Evolutionary conservation across 2,888 invertebrate genomes (phyloP).

Genomic region (Nemotelus nigrinus): DNA sequence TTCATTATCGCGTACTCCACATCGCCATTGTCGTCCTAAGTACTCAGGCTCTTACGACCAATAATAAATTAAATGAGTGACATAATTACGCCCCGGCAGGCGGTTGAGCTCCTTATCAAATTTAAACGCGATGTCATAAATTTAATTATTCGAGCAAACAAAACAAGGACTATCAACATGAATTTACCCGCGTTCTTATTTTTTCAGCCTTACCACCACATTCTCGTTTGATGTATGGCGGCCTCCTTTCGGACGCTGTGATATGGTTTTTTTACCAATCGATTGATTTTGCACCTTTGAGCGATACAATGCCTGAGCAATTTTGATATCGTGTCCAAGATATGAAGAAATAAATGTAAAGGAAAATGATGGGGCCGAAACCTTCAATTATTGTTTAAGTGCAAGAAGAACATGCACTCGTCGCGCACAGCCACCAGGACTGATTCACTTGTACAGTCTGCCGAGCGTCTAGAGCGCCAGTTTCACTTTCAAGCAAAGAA

Average conservation of each 20-base stretch:
- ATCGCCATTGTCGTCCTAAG: background rate
- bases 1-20: conserved; percentile 13
- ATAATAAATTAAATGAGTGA: conserved; percentile 42
- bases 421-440: background rate
- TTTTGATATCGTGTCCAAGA: background rate
- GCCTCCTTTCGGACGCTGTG: background rate
- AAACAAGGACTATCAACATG: conserved; percentile 12
- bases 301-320: background rate
- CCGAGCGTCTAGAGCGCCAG: background rate
- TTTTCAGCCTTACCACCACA: background rate
- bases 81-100: conserved; percentile 38
- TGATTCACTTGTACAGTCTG: background rate
- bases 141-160: conserved; percentile 41
- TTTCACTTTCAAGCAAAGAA: background rate
- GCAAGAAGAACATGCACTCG: conserved; percentile 5
- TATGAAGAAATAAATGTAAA: conserved; percentile 7
- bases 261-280: background rate
- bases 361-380: background rate
- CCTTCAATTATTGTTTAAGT: conserved; percentile 4
- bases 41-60: background rate
- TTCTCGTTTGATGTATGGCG: background rate
- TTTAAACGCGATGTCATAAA: conserved; percentile 41
- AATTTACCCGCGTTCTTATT: conserved; percentile 13
- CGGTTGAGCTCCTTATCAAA: conserved; percentile 23
- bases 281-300: conserved; percentile 16